These are phyloP conservation scores for Lithosia quadra DNA, from an alignment of 2,888 invertebrate genomes.

Conservation along the genomic window DNA sequence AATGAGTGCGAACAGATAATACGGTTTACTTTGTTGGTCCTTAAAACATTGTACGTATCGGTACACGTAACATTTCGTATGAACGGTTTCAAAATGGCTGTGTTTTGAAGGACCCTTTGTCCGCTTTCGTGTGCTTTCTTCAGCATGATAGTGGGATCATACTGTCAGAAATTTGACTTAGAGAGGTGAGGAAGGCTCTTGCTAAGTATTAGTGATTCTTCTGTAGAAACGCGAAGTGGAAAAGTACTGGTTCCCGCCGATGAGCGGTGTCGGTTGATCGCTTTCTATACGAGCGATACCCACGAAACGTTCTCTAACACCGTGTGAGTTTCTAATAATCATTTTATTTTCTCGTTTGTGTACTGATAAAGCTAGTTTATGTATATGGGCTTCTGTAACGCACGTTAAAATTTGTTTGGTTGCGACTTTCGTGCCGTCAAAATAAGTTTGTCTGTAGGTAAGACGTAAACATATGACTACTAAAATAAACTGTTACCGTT, in stretches of 20 bases:
- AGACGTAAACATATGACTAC: slow-evolving; percentile 72
- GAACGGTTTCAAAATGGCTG: slow-evolving; percentile 90
- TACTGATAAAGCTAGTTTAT: slow-evolving; percentile 56
- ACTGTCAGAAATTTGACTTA: slow-evolving; percentile 88
- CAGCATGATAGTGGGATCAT: slow-evolving; percentile 90
- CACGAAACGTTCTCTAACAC: slow-evolving; percentile 78
- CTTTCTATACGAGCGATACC: slow-evolving; percentile 81
- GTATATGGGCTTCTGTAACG: slow-evolving; percentile 54
- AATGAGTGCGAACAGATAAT: slow-evolving; percentile 86
- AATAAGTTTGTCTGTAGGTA: slow-evolving; percentile 59
- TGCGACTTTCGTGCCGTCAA: slow-evolving; percentile 59
- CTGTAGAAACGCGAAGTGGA: slow-evolving; percentile 69
- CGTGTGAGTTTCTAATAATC: slow-evolving; percentile 83
- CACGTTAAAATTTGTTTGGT: slow-evolving; percentile 64
- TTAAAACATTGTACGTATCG: slow-evolving; percentile 70
- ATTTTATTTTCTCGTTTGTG: slow-evolving; percentile 66
- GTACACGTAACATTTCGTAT: slow-evolving; percentile 84
- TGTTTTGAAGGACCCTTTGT: slow-evolving; percentile 90
- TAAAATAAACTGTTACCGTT: slow-evolving; percentile 64
- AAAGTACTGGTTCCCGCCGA: slow-evolving; percentile 80
- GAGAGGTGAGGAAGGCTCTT: slow-evolving; percentile 86
- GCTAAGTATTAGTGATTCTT: slow-evolving; percentile 59
- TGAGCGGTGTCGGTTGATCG: slow-evolving; percentile 75
- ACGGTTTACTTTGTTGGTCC: slow-evolving; percentile 62
- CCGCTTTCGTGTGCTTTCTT: slow-evolving; percentile 88